Base-by-base conservation (phyloP, 1,140 invertebrate species). In the Leguminivora glycinivorella region DNA sequence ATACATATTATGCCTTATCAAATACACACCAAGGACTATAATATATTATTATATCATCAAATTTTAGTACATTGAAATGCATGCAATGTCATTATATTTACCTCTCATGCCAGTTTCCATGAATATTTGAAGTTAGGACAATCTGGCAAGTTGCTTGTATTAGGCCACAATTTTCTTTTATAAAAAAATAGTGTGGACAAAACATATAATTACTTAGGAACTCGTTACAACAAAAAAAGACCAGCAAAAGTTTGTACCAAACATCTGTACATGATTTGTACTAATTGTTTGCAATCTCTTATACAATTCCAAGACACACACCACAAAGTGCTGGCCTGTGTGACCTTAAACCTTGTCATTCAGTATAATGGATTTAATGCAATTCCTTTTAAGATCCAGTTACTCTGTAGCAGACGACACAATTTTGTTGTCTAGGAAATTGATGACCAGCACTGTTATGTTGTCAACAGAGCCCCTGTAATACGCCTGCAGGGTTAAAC, bases 381-480 rank as follows among this genome's bases (percentile, higher is more conserved):
- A 43, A 5, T 43, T 43, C 1, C 14, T 43, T n/a, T 43, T 17
- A 10, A 43, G n/a, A 17, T 52, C 9, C 19, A 52, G 47, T 40
- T 24, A 81, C 68, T 77, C 70, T 56, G 68, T 58, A 24, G 66
- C 67, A 63, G 70, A 69, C 38, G 78, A 72, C 63, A 80, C 68
- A 52, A 81, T 75, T 78, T 90, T 91, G 67, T 92, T 93, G 85
- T 95, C 93, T 79, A 93, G 93, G 80, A 99, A 96, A 91, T 97
- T 96, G 58, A 99, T 96, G 56, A 99, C 93, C 82, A 99, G 93
- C 14, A 99, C 97, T 29, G 98, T 98, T 67, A 99, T 98, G 92
- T 99, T 99, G 92, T 99, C 98, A 68, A 97, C 93, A 3, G 98
- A 98, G 25, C 98, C 98, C 79, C 96, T 94, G 80, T 96, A 95